Evolutionary conservation across 2,113 vertebrate species (phyloP), one percentile per base, ranked within the genome.

Genomic region (Sapajus apella): DNA sequence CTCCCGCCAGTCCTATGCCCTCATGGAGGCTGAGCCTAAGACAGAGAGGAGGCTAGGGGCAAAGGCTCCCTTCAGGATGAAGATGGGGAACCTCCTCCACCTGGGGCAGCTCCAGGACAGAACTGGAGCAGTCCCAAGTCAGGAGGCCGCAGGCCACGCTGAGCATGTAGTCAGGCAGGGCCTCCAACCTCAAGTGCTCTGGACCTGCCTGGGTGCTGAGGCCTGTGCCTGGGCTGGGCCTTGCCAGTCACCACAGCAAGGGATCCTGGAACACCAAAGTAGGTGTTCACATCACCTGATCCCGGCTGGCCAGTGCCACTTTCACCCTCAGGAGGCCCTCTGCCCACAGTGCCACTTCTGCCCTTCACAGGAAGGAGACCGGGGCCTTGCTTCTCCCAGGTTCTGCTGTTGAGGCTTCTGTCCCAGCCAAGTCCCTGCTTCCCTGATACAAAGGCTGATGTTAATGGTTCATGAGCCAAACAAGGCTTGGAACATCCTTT

Each of bases 401-500:
- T 64, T 87, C 90, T 45, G 14, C 16, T 35, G 3, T 8, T 83
- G 61, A 87, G 79, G 73, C 87, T 55, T 81, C 32, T n/a, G 16
- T 86, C 66, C 50, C 80, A 73, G 73, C 61, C 18, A 40, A 75
- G 18, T 56, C 73, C 86, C 90, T 77, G 47, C 86, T 64, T 93
- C 58, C 20, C 70, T 84, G 88, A 84, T 61, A 84, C 0, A 0
- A 76, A 75, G 35, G 79, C 80, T 96, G 84, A 94, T 81, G 52
- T 81, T 90, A 88, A 86, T 50, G 83, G 77, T 82, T 58, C 73
- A 52, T 20, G 72, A 96, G 76, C 56, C 3, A 10, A 97, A 61
- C 56, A 95, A 85, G 85, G 72, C 32, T 77, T 17, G 50, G 88
- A 92, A 94, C 58, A 77, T 9, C 35, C 76, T 97, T 96, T 84